A percentile compares a stretch with the other conserved stretches of the same genome.
Evolutionary conservation across 2,797 vertebrate species (phyloP).

Genomic region (Sebastes iracundus): DNA sequence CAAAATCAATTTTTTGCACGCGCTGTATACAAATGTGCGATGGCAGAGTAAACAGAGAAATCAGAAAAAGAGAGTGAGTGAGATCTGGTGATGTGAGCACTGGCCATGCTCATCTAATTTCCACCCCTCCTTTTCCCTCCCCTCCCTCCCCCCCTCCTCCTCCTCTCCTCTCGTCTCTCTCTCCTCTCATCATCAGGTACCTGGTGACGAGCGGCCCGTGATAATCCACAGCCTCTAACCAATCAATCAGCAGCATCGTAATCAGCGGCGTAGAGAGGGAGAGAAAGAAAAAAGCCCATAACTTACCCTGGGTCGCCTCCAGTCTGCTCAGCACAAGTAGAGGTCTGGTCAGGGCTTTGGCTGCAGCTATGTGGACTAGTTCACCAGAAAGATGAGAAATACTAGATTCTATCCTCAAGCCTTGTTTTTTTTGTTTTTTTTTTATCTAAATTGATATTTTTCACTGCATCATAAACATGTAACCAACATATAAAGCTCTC

Average conservation of each 20-base stretch:
- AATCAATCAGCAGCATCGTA: constrained; percentile 88
- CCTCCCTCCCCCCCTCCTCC: constrained; percentile 24
- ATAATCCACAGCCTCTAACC: constrained; percentile 86
- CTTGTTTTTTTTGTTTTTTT: constrained; percentile 50
- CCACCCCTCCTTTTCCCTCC: constrained; percentile 55
- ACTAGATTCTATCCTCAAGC: constrained; percentile 68
- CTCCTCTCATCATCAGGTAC: constrained; percentile 86
- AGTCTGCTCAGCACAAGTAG: constrained; percentile 82
- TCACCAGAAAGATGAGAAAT: constrained; percentile 70
- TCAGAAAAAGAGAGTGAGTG: constrained; percentile 71
- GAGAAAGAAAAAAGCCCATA: constrained; percentile 80
- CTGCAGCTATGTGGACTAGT: constrained; percentile 73
- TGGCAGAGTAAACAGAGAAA: constrained; percentile 73
- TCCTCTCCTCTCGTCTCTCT: constrained; percentile 63
- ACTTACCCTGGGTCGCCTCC: constrained; percentile 91
- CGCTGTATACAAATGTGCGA: constrained; percentile 70
- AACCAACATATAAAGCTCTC: constrained; percentile 79
- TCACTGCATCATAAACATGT: constrained; percentile 81
- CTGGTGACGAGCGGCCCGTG: constrained; percentile 85
- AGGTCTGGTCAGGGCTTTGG: constrained; percentile 75
- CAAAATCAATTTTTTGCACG: constrained; percentile 70
- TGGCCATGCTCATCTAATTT: constrained; percentile 79
- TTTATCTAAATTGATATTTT: constrained; percentile 68
- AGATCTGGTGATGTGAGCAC: constrained; percentile 74
- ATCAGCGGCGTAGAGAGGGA: constrained; percentile 82